phyloP scores from a whole-genome alignment of 2,113 vertebrate species.

The Calidris pygmaea region DNA sequence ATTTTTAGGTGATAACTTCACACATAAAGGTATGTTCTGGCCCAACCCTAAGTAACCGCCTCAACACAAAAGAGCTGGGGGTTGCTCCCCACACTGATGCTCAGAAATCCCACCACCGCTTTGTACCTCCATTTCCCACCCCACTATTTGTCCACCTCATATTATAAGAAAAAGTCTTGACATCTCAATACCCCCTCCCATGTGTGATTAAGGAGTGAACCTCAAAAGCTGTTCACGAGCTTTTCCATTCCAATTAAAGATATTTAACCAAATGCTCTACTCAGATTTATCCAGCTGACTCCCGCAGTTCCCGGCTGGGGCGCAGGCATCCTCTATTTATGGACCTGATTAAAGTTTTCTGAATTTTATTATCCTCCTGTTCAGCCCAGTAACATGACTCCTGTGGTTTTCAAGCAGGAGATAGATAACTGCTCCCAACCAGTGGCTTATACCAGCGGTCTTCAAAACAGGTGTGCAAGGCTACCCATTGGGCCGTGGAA shows the following conservation, averaged over 20 bases:
- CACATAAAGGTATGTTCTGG: not conserved
- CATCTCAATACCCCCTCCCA: not conserved
- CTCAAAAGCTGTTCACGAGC: not conserved
- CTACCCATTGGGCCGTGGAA: fast-evolving
- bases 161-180: not conserved
- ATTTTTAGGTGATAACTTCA: not conserved
- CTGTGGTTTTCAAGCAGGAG: not conserved
- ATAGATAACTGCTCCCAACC: not conserved
- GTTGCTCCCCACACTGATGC: not conserved
- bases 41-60: not conserved
- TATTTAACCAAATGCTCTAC: not conserved
- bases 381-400: not conserved
- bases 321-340: not conserved
- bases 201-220: not conserved
- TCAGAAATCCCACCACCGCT: not conserved
- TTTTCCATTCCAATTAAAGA: not conserved
- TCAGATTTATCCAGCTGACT: not conserved
- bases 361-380: not conserved
- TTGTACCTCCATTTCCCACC: not conserved
- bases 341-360: not conserved
- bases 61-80: not conserved
- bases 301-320: fast-evolving
- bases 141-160: not conserved
- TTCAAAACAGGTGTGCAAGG: not conserved
- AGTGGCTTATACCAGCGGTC: not conserved